Evolutionary conservation across 2,888 invertebrate genomes (phyloP), one percentile per base, ranked within the genome.

Genomic region (Sarcophaga carnaria): DNA sequence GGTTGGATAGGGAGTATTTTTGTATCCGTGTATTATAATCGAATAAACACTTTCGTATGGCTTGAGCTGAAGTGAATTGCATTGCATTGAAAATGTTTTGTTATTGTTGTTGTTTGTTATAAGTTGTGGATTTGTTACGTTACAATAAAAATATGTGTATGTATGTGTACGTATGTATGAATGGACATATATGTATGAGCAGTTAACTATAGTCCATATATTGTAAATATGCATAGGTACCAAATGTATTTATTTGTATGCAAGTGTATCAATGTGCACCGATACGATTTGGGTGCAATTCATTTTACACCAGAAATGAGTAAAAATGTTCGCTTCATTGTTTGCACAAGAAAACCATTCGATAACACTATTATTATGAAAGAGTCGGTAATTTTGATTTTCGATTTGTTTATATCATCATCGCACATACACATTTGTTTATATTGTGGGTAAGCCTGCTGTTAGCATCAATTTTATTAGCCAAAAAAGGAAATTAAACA

Each of bases 241-340:
- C n/a, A 37, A 8, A 37, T 25, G 27, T 17, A 27, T 62, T 45
- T 74, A 2, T 22, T 6, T 14, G 62, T 47, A 22, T 60, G 54
- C 22, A 49, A n/a, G 37, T 49, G 25, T 81, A 54, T 66, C 49
- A 47, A 78, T 67, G 77, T 60, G 59, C 37, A 67, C 67, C 17
- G 14, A 54, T 17, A 14, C 54, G 78, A 71, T 72, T 82, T 45
- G 47, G 71, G 71, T 64, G 82, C 70, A 82, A 77, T 77, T 78
- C 71, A 77, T 72, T 77, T 83, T 83, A 64, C 77, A 63, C 78
- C 54, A 14, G 37, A 78, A 67, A 54, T 63, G 77, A 66, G 54
- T 54, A 54, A 69, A 83, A 83, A 37, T 66, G 63, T 76, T 82
- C 77, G 59, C 64, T 82, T 59, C 59, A 45, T 70, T 78, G 47